A percentile compares a stretch with the other conserved stretches of the same genome.
These are phyloP conservation scores for Philopedon plagiatum DNA, from an alignment of 2,888 invertebrate species.

Conservation along the genomic window DNA sequence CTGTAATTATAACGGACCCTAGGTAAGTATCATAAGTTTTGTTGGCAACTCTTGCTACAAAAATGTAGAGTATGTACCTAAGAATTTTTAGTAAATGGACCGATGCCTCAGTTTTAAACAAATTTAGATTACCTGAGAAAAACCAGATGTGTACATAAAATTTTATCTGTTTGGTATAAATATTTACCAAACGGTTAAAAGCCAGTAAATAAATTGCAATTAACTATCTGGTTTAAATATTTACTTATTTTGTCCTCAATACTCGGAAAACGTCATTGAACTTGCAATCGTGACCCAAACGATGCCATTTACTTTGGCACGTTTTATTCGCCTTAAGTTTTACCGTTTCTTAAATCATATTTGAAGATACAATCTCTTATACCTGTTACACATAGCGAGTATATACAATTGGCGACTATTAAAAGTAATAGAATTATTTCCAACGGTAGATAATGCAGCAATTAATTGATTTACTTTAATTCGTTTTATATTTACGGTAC, in stretches of 20 bases:
- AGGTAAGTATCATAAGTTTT: too few species aligned
- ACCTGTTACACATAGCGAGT: slow-evolving; percentile 8
- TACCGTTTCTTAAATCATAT: slow-evolving; percentile 26
- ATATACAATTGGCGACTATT: slow-evolving; percentile 5
- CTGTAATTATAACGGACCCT: too few species aligned
- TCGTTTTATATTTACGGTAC: too few species aligned
- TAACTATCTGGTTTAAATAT: slow-evolving; percentile 15
- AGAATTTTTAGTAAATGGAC: too few species aligned
- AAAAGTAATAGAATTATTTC: neutral
- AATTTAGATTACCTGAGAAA: neutral
- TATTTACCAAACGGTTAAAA: slow-evolving; percentile 4
- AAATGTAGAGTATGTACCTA: too few species aligned
- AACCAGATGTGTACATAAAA: neutral
- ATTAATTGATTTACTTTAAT: neutral
- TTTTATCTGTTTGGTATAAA: slow-evolving; percentile 2
- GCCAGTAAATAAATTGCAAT: neutral
- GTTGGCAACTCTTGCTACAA: too few species aligned
- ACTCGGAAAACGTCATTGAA: slow-evolving; percentile 38
- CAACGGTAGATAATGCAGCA: neutral
- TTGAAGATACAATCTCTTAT: slow-evolving; percentile 22
- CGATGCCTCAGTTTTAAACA: too few species aligned
- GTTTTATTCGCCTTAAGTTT: slow-evolving; percentile 23
- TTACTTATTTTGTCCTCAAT: slow-evolving; percentile 36
- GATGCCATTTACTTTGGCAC: slow-evolving; percentile 32
- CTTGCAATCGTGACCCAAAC: slow-evolving; percentile 42